Conservation (phyloP, 2,797 vertebrate genomes). For the Balearica regulorum region DNA sequence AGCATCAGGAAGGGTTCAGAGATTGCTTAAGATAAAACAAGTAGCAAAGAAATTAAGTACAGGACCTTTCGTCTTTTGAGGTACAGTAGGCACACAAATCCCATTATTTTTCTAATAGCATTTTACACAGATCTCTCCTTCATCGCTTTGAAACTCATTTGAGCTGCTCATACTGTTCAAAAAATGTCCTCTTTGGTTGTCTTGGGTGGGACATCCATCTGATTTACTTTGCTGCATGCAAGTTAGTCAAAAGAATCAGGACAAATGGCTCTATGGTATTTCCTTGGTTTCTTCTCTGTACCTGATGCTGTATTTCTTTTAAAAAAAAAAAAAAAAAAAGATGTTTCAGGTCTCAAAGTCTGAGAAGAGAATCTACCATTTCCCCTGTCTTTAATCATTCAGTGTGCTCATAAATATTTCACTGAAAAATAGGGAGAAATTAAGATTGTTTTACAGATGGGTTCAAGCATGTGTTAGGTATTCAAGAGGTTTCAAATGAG, state of each 20-base stretch:
- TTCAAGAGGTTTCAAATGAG: constrained; percentile 15
- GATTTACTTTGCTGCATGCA: constrained; percentile 21
- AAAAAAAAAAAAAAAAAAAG: not conserved
- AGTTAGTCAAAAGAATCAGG: constrained; percentile 34
- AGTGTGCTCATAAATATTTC: not conserved
- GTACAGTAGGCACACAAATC: constrained; percentile 3
- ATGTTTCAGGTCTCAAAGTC: not conserved
- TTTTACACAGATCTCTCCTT: constrained; percentile 6
- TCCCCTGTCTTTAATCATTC: not conserved
- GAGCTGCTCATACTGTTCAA: not conserved
- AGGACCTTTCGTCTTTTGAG: constrained; percentile 19
- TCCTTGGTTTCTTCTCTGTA: constrained; percentile 1
- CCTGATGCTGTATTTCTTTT: not conserved
- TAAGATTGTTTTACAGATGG: not conserved
- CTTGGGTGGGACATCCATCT: constrained; percentile 29
- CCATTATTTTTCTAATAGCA: constrained; percentile 51
- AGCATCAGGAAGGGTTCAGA: not conserved
- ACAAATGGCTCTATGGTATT: not conserved
- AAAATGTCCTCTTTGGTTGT: constrained; percentile 1
- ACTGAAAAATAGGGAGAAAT: constrained; percentile 11
- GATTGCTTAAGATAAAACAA: constrained; percentile 53
- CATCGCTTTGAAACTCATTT: not conserved
- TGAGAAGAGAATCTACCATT: not conserved
- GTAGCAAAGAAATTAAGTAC: constrained; percentile 13
- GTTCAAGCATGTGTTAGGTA: constrained; percentile 1